Conservation (phyloP, 2,888 invertebrate species). For the Brachypalpus laphriformis region DNA sequence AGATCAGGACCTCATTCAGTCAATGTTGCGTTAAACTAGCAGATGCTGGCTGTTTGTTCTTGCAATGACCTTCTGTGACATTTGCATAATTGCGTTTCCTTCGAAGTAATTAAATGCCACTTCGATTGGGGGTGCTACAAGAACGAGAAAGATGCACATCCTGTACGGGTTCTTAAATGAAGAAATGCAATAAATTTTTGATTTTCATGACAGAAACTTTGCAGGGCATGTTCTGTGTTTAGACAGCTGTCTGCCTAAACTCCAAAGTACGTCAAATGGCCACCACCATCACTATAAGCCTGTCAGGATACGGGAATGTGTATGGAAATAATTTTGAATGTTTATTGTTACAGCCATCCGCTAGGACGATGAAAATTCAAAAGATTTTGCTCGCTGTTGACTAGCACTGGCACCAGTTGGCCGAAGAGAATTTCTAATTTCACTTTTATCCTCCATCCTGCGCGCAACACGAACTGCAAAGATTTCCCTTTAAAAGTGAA, state of each 20-base stretch:
- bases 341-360: conserved; percentile 62
- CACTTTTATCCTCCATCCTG: conserved; percentile 63
- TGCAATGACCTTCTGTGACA: background rate
- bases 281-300: conserved; percentile 1
- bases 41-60: conserved; percentile 34
- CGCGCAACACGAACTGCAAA: conserved; percentile 24
- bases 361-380: conserved; percentile 22
- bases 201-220: conserved; percentile 67
- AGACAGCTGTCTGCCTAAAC: conserved; percentile 60
- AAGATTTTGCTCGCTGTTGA: conserved; percentile 26
- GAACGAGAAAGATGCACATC: conserved; percentile 9
- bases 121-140: conserved; percentile 18
- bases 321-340: conserved; percentile 70
- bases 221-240: conserved; percentile 44
- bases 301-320: conserved; percentile 24
- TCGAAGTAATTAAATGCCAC: conserved; percentile 59
- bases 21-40: conserved; percentile 48
- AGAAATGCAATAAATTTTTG: conserved; percentile 61
- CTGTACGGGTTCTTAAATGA: conserved; percentile 25
- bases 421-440: conserved; percentile 64
- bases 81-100: conserved; percentile 49
- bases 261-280: conserved; percentile 7
- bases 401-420: conserved; percentile 60
- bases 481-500: conserved; percentile 65
- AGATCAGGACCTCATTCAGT: conserved; percentile 30